Evolutionary conservation across 2,797 vertebrate species (phyloP), one percentile per base, ranked within the genome.

Genomic region (Microhierax caerulescens): DNA sequence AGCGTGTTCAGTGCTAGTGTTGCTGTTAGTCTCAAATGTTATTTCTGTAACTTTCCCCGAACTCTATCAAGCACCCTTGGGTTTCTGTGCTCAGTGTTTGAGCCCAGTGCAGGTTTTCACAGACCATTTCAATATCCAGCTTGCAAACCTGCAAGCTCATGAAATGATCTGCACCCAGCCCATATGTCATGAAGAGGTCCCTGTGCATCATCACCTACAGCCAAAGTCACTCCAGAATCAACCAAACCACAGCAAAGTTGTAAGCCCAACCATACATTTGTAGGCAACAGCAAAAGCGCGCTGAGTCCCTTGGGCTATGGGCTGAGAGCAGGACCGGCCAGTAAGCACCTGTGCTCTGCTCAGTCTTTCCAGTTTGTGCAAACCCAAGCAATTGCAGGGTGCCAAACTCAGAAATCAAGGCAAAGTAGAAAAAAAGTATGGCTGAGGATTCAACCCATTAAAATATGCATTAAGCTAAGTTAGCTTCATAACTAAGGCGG

Each of bases 1-100:
- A 1, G 0, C 3, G 0, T 68, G 51, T 69, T 57, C 72, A 34
- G 59, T 5, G 0, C 74, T 64, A 60, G 30, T 6, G 11, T 19
- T 56, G 28, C 53, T 23, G 5, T 53, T 51, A 45, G 19, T 67
- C 50, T 87, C 50, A 80, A 48, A 30, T 61, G 85, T 18, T 80
- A 70, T 68, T 85, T 68, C 75, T 89, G 61, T 72, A 80, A 73
- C 60, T 85, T 63, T 41, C 85, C 69, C 68, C 64, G 65, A 72
- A 61, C 21, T 72, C 59, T 68, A 21, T n/a, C 56, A 87, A 13
- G 6, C 11, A 69, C 20, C 28, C 50, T 68, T 0, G 4, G 18
- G 28, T 80, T 88, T 70, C 85, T 41, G 36, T 22, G 25, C 68
- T 70, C 25, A 39, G 6, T 72, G 28, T 30, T 10, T 54, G 43